Evolutionary conservation across 92 coral and sea anemone species (phyloP), one percentile per base, ranked within the genome.

Genomic region (Parazoanthus darwini): DNA sequence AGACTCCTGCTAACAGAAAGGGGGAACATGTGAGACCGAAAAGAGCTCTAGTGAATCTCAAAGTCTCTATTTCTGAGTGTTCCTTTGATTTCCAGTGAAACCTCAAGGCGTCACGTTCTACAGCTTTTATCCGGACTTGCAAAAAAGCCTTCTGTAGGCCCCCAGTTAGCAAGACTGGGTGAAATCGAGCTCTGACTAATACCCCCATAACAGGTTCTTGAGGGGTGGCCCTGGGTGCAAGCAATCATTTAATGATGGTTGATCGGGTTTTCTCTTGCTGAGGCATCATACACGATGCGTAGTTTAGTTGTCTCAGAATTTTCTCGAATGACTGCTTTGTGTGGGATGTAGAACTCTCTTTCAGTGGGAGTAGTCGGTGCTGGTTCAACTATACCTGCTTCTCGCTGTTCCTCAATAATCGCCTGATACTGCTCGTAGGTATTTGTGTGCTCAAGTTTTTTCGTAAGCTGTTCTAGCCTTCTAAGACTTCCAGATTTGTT

Each of bases 131-230:
- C 14, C 26, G 85, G 42, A 81, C 56, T 42, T 81, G 85, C 68
- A 44, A 6, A 20, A 81, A 81, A 26, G 84, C 86, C 26, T 81
- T 81, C 43, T 46, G 38, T 2, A 82, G 54, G 56, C 56, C 74
- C 13, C 39, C 87, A 26, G 76, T 82, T 22, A 82, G 38, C 87
- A 74, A 38, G 76, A 82, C 39, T 16, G 77, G 87, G 77, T 84
- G 23, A 26, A 84, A 43, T 7, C 79, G 79, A 0, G 56, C 65
- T 68, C 88, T 68, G 20, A 84, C 88, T 23, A 84, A 56, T 39
- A 84, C 79, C 65, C 78, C 79, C 88, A 67, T n/a, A 84, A n/a
- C 9, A 2, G 65, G 56, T 84, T 67, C 79, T 84, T 23, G 16
- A 84, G 88, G 56, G 78, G 65, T 6, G 88, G 39, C 88, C 81